Evolutionary conservation across 1,140 invertebrate species (phyloP), one percentile per base, ranked within the genome.

Genomic region (Neoseiulus cucumeris): DNA sequence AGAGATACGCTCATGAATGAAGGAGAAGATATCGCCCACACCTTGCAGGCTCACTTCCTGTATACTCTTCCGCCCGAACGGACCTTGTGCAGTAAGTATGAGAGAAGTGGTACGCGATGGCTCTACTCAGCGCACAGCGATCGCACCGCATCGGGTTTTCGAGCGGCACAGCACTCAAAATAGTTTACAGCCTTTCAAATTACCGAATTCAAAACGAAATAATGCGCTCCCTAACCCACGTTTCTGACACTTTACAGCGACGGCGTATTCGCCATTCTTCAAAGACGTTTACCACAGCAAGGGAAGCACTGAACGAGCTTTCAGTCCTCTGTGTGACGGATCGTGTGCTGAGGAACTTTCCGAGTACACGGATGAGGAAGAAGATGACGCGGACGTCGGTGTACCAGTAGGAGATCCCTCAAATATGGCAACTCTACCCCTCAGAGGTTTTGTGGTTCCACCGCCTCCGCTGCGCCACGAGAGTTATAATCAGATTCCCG

Each of bases 261-360:
- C 89, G 44, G 92, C 92, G 76, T 96, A 91, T 75, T 90, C 87
- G 51, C 90, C 89, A 64, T 96, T 97, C 78, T 91, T 96, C 76
- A 90, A 91, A 75, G 88, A 59, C 72, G 42, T 72, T 71, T 17
- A 44, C 18, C 59, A 33, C 65, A 25, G 33, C 51, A 59, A 59
- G 9, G 22, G 25, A 14, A 33, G 51, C 14, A 59, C 51, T 29
- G 51, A 59, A 59, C 51, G 51, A 25, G 51, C 51, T 25, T 59
- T 59, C 22, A 59, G 51, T 25, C 51, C 51, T 25, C 14, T 59
- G 51, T 59, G 51, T 59, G 51, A 59, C 51, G 51, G 51, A 12
- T 59, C 51, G 1, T 59, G 51, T 25, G 25, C 25, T 17, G 51
- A 59, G 9, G 51, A 59, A 33, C 51, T 59, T 17, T 59, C 51